phyloP scores from a whole-genome alignment of 2,888 invertebrate species.

The Tetanocera ferruginea region DNA sequence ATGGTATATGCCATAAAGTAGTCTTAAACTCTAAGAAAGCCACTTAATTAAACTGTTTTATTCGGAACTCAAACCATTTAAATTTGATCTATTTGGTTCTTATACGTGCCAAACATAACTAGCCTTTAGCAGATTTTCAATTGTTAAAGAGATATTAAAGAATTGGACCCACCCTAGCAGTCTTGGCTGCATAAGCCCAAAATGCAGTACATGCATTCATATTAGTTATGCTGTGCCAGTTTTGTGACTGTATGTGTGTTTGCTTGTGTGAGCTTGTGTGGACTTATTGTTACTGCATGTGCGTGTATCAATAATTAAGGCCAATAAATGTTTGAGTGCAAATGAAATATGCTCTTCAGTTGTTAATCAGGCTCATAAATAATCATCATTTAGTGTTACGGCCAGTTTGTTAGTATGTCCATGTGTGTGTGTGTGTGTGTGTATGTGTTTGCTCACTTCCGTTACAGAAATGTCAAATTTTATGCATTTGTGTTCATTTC shows the following conservation, averaged over 20 bases:
- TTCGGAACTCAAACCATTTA: too few species aligned
- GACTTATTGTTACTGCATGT: neutral
- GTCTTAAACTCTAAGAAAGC: too few species aligned
- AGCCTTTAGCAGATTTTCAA: too few species aligned
- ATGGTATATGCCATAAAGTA: too few species aligned
- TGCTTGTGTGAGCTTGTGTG: neutral
- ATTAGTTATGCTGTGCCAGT: too few species aligned
- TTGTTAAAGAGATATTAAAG: too few species aligned
- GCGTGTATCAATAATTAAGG: slow-evolving; percentile 26
- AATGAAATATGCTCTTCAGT: slow-evolving; percentile 11
- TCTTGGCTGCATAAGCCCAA: too few species aligned
- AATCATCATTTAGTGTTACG: slow-evolving; percentile 15
- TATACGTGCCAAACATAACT: too few species aligned
- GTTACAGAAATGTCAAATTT: neutral
- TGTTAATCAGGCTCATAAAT: slow-evolving; percentile 28
- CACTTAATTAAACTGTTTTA: too few species aligned
- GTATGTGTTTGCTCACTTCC: neutral
- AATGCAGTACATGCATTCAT: too few species aligned
- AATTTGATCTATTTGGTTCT: too few species aligned
- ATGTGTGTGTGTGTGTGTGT: neutral
- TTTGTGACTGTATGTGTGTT: neutral
- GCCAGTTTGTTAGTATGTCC: neutral
- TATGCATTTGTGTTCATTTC: neutral
- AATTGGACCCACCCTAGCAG: too few species aligned
- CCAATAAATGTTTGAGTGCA: slow-evolving; percentile 30